Percentiles rank a stretch among this genome's conserved stretches.
Conservation (phyloP, 2,797 vertebrate genomes). For the Ctenopoma multispine region DNA sequence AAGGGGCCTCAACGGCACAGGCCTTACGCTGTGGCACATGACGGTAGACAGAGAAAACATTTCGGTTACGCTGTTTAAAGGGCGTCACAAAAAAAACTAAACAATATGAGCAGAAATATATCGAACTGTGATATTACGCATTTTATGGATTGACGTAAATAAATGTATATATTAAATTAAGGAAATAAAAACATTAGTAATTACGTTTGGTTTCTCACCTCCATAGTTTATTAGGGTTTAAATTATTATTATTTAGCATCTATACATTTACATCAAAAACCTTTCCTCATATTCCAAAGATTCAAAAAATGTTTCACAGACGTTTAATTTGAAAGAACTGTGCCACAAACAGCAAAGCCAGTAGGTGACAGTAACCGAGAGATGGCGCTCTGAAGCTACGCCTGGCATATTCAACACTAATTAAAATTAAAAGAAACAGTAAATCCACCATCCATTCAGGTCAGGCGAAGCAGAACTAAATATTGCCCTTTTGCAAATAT, state of each 20-base stretch:
- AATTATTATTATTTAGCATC: not conserved
- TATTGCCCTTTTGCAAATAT: conserved; percentile 2
- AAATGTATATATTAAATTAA: not conserved
- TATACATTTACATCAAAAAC: not conserved
- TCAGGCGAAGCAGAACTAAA: not conserved
- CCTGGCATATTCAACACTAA: conserved; percentile 51
- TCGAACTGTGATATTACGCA: accelerated
- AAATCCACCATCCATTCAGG: conserved; percentile 24
- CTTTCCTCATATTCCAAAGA: accelerated
- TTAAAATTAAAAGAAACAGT: conserved; percentile 60
- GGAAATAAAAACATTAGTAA: not conserved
- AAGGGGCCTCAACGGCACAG: conserved; percentile 33
- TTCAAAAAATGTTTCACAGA: not conserved
- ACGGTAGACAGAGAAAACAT: not conserved
- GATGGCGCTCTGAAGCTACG: conserved; percentile 84
- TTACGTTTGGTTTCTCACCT: not conserved
- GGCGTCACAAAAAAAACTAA: not conserved
- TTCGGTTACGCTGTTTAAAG: not conserved
- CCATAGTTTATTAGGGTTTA: not conserved
- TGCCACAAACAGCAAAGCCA: conserved; percentile 18
- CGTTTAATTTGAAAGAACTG: conserved; percentile 16
- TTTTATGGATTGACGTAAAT: not conserved
- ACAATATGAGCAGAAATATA: not conserved
- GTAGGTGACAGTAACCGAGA: conserved; percentile 65
- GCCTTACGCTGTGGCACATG: not conserved